Conservation (phyloP, 2,797 vertebrate species). For the Simalia tracyae region DNA sequence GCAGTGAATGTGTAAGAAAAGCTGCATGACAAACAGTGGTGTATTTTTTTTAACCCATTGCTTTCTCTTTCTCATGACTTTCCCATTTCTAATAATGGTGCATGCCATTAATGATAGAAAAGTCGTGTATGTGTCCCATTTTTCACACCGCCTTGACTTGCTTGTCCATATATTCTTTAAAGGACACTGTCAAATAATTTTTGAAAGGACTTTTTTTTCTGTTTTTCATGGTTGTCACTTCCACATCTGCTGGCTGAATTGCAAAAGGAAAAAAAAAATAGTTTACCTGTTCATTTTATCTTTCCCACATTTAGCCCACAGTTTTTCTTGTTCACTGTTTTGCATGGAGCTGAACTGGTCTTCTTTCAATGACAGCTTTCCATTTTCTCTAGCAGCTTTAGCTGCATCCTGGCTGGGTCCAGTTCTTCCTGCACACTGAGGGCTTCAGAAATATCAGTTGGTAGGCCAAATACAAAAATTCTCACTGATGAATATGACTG, state of each 20-base stretch:
- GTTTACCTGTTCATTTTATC: conserved; percentile 62
- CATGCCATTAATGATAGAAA: conserved; percentile 74
- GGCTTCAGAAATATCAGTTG: conserved; percentile 57
- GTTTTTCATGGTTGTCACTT: conserved; percentile 53
- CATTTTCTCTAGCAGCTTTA: conserved; percentile 37
- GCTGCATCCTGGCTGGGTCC: conserved; percentile 34
- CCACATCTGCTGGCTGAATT: conserved; percentile 61
- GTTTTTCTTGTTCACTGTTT: conserved; percentile 51
- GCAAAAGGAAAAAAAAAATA: conserved; percentile 42
- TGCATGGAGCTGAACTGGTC: conserved; percentile 60
- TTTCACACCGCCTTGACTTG: conserved; percentile 65
- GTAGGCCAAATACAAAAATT: conserved; percentile 18
- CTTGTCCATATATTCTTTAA: conserved; percentile 66
- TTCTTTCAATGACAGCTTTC: conserved; percentile 41
- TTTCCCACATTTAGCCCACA: conserved; percentile 63
- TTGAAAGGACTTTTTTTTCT: conserved; percentile 41
- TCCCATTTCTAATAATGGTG: conserved; percentile 72
- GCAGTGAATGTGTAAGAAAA: conserved; percentile 84
- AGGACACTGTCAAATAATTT: conserved; percentile 68
- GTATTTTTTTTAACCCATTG: conserved; percentile 68
- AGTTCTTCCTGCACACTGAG: conserved; percentile 37
- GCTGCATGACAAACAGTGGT: conserved; percentile 79
- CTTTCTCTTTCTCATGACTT: conserved; percentile 78
- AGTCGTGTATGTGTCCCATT: conserved; percentile 67
- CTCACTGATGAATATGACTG: conserved; percentile 16